Evolutionary conservation across 2,113 vertebrate species (phyloP).

Genomic region (Crotalus tigris): DNA sequence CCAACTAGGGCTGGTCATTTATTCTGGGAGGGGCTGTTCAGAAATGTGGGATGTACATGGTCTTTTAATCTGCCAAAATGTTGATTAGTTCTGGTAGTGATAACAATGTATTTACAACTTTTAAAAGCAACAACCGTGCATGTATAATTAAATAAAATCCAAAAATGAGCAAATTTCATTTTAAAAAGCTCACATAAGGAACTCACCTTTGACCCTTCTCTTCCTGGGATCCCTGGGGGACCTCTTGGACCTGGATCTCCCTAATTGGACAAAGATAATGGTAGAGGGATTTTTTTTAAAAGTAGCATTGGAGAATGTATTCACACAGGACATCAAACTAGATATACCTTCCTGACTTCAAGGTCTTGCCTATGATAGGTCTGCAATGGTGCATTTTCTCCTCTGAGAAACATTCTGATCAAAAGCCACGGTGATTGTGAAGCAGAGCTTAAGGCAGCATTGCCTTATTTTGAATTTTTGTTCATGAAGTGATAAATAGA

Average conservation of each 20-base stretch:
- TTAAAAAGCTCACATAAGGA: slow-evolving; percentile 2
- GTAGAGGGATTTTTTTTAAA: background rate
- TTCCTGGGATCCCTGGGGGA: slow-evolving; percentile 88
- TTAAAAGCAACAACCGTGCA: background rate
- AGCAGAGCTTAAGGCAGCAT: background rate
- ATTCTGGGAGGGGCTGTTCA: background rate
- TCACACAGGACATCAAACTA: background rate
- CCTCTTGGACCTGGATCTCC: slow-evolving; percentile 87
- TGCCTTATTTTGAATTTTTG: background rate
- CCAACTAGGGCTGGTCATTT: background rate
- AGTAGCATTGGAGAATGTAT: background rate
- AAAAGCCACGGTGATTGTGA: background rate
- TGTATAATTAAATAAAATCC: background rate
- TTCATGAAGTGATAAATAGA: background rate
- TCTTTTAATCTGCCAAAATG: background rate
- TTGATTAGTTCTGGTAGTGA: background rate
- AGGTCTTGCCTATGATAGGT: slow-evolving; percentile 63
- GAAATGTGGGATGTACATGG: background rate
- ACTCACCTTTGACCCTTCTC: slow-evolving; percentile 93
- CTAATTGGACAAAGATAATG: slow-evolving; percentile 51
- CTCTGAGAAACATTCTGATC: slow-evolving; percentile 75
- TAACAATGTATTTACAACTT: background rate
- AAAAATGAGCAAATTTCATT: background rate
- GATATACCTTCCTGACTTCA: slow-evolving; percentile 68
- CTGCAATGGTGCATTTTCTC: slow-evolving; percentile 69